Conservation (phyloP, 2,113 vertebrate genomes). For the Amazona guildingii region DNA sequence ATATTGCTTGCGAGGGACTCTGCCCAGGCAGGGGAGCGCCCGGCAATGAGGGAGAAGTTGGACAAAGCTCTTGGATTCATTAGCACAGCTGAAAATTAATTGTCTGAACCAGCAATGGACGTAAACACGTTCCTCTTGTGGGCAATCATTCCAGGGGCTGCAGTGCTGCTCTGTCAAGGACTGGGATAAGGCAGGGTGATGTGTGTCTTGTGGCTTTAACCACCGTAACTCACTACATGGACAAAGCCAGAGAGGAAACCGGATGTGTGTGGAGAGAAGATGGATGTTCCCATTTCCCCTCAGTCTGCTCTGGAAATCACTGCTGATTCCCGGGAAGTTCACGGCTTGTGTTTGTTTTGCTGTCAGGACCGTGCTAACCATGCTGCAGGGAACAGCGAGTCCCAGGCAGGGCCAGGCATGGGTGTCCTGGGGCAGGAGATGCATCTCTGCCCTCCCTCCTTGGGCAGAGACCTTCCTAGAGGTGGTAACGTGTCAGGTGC, state of each 20-base stretch:
- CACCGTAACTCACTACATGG: background rate
- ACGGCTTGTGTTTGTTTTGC: background rate
- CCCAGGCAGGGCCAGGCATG: background rate
- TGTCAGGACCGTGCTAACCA: rapidly evolving
- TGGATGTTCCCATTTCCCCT: background rate
- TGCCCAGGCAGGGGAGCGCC: background rate
- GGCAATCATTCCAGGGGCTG: background rate
- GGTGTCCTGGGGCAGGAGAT: background rate
- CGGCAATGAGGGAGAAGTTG: background rate
- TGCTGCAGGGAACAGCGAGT: rapidly evolving
- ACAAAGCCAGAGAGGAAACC: background rate
- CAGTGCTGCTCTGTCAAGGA: background rate
- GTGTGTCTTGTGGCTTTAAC: background rate
- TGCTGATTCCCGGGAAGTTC: background rate
- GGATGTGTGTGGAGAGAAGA: background rate
- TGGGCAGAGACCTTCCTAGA: background rate
- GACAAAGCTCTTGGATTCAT: background rate
- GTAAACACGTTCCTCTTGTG: background rate
- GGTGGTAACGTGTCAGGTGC: rapidly evolving
- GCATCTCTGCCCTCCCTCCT: background rate
- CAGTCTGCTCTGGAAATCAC: background rate
- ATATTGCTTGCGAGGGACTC: background rate
- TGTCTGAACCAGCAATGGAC: background rate
- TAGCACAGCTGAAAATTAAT: background rate
- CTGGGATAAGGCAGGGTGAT: background rate